Evolutionary conservation across 2,888 invertebrate genomes (phyloP).

Genomic region (Lathronympha strigana): DNA sequence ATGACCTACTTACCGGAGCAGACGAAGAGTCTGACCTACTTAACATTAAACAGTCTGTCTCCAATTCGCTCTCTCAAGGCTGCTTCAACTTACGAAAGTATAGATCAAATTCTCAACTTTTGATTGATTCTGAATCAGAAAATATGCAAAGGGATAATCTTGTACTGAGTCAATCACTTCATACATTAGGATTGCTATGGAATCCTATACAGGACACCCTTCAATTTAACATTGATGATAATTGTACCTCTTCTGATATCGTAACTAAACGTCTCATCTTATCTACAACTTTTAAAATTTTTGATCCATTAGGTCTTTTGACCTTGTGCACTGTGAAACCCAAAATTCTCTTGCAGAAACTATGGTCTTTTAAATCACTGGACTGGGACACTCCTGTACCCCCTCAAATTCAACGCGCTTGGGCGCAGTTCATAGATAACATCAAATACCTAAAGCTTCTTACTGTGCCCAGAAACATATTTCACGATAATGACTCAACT

Average conservation of each 20-base stretch:
- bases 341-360: constrained; percentile 2
- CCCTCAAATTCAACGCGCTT: background rate
- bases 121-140: constrained; percentile 2
- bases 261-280: background rate
- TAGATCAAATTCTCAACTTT: constrained; percentile 21
- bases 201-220: constrained; percentile 3
- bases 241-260: background rate
- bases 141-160: constrained; percentile 1
- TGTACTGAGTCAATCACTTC: constrained; percentile 8
- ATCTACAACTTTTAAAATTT: constrained; percentile 1
- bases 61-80: background rate
- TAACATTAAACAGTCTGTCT: constrained; percentile 20
- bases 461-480: background rate
- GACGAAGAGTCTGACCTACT: constrained; percentile 23
- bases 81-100: constrained; percentile 42
- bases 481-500: background rate
- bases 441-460: background rate
- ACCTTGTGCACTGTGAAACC: constrained; percentile 9
- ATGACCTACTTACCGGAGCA: constrained; percentile 33
- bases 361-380: constrained; percentile 7
- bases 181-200: constrained; percentile 11
- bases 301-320: constrained; percentile 7
- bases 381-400: constrained; percentile 1
- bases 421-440: background rate
- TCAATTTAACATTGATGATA: constrained; percentile 14